Evolutionary conservation across 2,888 invertebrate genomes (phyloP), one percentile per base, ranked within the genome.

Genomic region (Sinotaia quadrata): DNA sequence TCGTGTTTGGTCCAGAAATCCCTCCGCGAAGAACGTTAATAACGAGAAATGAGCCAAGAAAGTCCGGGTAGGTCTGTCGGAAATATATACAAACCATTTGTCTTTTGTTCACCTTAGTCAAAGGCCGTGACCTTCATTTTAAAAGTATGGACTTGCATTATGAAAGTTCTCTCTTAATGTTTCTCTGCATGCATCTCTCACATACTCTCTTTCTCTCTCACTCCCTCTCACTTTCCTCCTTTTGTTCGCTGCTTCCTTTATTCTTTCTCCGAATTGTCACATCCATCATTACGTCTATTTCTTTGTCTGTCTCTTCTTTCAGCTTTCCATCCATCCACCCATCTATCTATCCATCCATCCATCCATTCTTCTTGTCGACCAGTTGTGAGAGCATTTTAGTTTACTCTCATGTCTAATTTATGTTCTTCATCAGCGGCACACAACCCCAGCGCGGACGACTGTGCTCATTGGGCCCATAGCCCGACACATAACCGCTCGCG

Each of bases 361-460:
- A n/a, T n/a, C n/a, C n/a, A n/a, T n/a, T n/a, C n/a, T n/a, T n/a
- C n/a, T n/a, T n/a, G n/a, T n/a, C n/a, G 21, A 18, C 57, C 57
- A 27, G 3, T 29, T 27, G 12, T 33, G 24, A 15, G 15, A 37
- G 33, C 36, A 49, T 44, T 12, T 24, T 52, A 27, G 58, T 24
- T 58, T 24, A 49, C 49, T 15, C n/a, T n/a, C 24, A 24, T n/a
- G 15, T 52, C 52, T 52, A 52, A 52, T 52, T 52, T 52, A 52
- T 52, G 52, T 52, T 52, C 21, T 21, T 52, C 52, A 52, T 52
- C 52, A 52, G 12, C 49, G 49, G 10, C 24, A 24, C 12, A 21
- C 12, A 8, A 18, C 52, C 52, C 52, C 52, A 27, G 7, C 29
- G 52, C 29, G 15, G n/a, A 5, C 4, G 15, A 41, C 7, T 31